Percentiles rank a stretch among this genome's conserved stretches.
These are phyloP conservation scores for Mustela lutreola DNA, from an alignment of 2,113 vertebrate genomes.

Conservation along the genomic window DNA sequence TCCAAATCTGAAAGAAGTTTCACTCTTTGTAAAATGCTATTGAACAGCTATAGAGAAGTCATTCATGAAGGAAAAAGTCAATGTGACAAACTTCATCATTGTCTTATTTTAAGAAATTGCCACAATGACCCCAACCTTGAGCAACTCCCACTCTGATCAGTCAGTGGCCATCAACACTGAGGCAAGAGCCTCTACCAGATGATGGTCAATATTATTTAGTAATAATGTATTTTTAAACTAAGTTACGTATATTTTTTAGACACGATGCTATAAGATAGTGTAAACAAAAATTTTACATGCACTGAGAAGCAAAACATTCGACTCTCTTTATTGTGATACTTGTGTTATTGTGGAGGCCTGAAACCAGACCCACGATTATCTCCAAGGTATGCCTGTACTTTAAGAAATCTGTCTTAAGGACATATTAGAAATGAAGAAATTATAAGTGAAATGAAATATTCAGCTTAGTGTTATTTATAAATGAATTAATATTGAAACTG, in stretches of 20 bases:
- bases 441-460: not conserved
- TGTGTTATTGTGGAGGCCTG: not conserved
- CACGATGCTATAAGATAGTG: not conserved
- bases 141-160: not conserved
- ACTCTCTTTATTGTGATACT: not conserved
- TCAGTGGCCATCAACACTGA: not conserved
- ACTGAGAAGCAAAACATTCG: not conserved
- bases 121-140: not conserved
- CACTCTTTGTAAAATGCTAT: not conserved
- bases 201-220: not conserved
- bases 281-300: not conserved
- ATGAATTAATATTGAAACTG: not conserved
- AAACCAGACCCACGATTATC: not conserved
- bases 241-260: not conserved
- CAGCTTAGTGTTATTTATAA: not conserved
- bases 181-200: not conserved
- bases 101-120: not conserved
- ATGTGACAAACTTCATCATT: not conserved
- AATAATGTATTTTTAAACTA: not conserved
- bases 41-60: not conserved
- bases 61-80: not conserved
- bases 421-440: constrained; percentile 41
- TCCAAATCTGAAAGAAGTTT: not conserved
- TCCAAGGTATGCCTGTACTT: not conserved
- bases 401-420: not conserved